Conservation (phyloP, 2,888 invertebrate species). For the Gibbula magus region DNA sequence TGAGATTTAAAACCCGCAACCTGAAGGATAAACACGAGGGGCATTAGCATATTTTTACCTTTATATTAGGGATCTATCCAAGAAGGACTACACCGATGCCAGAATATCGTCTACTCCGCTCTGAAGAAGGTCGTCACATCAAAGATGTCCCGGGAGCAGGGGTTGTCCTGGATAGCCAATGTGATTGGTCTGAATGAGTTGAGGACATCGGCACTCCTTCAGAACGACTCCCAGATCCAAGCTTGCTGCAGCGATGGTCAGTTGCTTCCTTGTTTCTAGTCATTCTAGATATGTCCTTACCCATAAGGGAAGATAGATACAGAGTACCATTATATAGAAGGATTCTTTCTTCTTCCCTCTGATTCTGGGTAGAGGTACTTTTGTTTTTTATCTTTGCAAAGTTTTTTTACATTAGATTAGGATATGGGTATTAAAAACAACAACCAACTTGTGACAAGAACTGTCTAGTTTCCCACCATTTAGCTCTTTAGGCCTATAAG, state of each 20-base stretch:
- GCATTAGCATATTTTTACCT: too few relatives aligned
- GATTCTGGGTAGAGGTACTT: background rate
- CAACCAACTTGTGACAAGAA: too few relatives aligned
- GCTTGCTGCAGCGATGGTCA: conserved; percentile 40
- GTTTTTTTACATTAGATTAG: too few relatives aligned
- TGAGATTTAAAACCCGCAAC: too few relatives aligned
- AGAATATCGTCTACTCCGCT: conserved; percentile 30
- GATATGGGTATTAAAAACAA: too few relatives aligned
- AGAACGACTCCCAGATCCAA: conserved; percentile 27
- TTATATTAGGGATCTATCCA: conserved; percentile 27
- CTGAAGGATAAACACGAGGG: too few relatives aligned
- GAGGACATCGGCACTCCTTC: conserved; percentile 24
- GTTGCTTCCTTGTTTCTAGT: too few relatives aligned
- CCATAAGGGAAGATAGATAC: too few relatives aligned
- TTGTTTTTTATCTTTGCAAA: too few relatives aligned
- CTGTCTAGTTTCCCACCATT: too few relatives aligned
- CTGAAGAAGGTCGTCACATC: conserved; percentile 34
- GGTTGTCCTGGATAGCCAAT: conserved; percentile 37
- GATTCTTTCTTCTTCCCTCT: background rate
- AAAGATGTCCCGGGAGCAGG: conserved; percentile 32
- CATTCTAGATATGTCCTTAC: background rate
- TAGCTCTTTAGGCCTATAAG: too few relatives aligned
- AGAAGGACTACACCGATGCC: conserved; percentile 27
- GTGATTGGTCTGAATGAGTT: conserved; percentile 39
- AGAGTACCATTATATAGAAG: background rate